Evolutionary conservation across 2,797 vertebrate genomes (phyloP), one percentile per base, ranked within the genome.

Genomic region (Pangasius djambal): DNA sequence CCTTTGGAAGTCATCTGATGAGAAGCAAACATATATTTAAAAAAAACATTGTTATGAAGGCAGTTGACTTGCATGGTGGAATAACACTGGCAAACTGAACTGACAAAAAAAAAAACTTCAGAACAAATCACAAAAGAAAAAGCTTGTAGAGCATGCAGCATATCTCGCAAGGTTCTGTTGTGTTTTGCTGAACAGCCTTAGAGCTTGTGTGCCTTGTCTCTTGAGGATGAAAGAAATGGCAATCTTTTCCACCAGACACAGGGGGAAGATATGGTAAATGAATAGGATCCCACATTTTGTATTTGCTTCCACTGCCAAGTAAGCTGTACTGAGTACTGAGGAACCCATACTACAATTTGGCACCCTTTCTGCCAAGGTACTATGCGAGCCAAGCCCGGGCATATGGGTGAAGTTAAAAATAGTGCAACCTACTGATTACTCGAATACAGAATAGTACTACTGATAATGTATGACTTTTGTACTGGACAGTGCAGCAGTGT

Each of bases 1-100:
- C 0, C 88, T 61, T 70, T 82, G 77, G 57, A 97, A 90, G 85
- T 93, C 92, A 88, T 91, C 97, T 97, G 89, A 79, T 79, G 18
- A 90, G 50, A 87, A 40, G 3, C 65, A 55, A 85, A 69, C 25
- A 84, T n/a, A 85, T 40, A 9, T n/a, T n/a, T 40, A 40, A 8
- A 13, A 18, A 70, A 67, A 12, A 31, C 8, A 40, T 48, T 57
- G 16, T 3, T 18, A 28, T 69, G 44, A 69, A 78, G 28, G 12
- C 40, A 40, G 9, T 10, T 20, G n/a, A 40, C 3, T 10, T 44
- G 2, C 9, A 67, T 20, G 63, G 9, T 65, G 37, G 25, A n/a
- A 65, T 16, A 37, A 59, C 55, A 61, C 1, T 16, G 16, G 4
- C 52, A 61, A 82, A 52, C 52, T 81, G 16, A 82, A 57, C 18